Conservation (phyloP, 2,888 invertebrate species). For the Cryptosula pallasiana region DNA sequence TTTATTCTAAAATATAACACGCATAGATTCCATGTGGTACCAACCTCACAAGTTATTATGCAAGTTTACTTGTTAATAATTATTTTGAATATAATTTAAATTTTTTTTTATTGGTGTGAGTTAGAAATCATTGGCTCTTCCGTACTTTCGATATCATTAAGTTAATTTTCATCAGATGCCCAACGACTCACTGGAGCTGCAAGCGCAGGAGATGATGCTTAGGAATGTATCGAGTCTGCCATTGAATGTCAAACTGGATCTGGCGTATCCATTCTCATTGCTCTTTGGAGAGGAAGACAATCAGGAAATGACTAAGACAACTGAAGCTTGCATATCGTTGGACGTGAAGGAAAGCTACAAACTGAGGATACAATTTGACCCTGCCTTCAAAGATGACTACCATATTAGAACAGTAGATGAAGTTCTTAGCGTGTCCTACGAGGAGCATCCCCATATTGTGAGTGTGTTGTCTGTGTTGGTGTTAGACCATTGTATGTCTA, state of each 20-base stretch:
- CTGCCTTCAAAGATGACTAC: slow-evolving; percentile 48
- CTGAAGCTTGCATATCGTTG: slow-evolving; percentile 32
- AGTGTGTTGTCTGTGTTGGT: slow-evolving; percentile 28
- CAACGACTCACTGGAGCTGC: slow-evolving; percentile 36
- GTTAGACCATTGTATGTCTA: not conserved
- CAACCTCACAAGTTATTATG: too few species aligned
- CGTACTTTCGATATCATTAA: too few species aligned
- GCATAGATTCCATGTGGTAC: too few species aligned
- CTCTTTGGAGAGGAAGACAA: slow-evolving; percentile 28
- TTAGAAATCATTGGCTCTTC: too few species aligned
- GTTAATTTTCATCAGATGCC: slow-evolving; percentile 33
- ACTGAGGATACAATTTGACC: slow-evolving; percentile 48
- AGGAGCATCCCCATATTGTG: slow-evolving; percentile 52
- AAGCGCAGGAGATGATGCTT: slow-evolving; percentile 41
- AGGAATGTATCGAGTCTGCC: slow-evolving; percentile 51
- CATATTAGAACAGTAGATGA: slow-evolving; percentile 50
- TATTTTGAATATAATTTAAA: too few species aligned
- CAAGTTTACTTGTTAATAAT: too few species aligned
- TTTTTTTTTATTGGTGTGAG: too few species aligned
- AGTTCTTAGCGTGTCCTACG: slow-evolving; percentile 44
- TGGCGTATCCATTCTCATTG: slow-evolving; percentile 46
- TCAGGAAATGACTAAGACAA: not conserved
- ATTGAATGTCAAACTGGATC: slow-evolving; percentile 41
- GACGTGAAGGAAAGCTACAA: slow-evolving; percentile 39
- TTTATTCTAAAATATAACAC: too few species aligned